A percentile compares a stretch with the other conserved stretches of the same genome.
Evolutionary conservation across 1,140 invertebrate genomes (phyloP).

Genomic region (Papilio xuthus): DNA sequence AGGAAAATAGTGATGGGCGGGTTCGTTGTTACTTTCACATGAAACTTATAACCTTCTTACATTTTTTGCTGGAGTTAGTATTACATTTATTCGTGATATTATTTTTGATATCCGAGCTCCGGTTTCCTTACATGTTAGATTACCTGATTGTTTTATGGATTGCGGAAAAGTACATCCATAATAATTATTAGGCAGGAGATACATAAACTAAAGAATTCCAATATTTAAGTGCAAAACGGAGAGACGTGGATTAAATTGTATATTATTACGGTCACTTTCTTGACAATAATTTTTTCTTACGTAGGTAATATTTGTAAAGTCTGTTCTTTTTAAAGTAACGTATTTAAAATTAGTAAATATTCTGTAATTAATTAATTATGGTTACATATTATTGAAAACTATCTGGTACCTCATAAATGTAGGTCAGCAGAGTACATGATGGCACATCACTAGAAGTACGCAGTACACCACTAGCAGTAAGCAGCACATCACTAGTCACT

Average conservation of each 20-base stretch:
- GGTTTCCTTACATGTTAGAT: too few species aligned
- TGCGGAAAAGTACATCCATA: background rate
- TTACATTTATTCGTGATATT: background rate
- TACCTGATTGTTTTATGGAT: background rate
- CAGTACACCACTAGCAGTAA: too few species aligned
- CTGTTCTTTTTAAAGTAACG: too few species aligned
- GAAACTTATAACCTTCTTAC: constrained; percentile 1
- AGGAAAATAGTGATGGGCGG: constrained; percentile 24
- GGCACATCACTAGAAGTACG: too few species aligned
- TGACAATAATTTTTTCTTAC: too few species aligned
- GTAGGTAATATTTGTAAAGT: too few species aligned
- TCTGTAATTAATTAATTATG: background rate
- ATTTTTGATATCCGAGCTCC: background rate
- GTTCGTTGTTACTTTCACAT: constrained; percentile 17
- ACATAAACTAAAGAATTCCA: too few species aligned
- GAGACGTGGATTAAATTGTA: too few species aligned
- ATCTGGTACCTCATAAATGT: background rate
- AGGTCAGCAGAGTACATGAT: background rate
- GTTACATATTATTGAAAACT: background rate
- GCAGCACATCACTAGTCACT: constrained; percentile 9
- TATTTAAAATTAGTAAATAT: too few species aligned
- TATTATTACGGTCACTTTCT: too few species aligned
- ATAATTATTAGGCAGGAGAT: too few species aligned
- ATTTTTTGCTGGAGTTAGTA: background rate
- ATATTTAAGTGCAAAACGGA: too few species aligned